Percentiles rank a stretch among this genome's conserved stretches.
Conservation (phyloP, 2,888 invertebrate genomes). For the Agonum fuliginosum region DNA sequence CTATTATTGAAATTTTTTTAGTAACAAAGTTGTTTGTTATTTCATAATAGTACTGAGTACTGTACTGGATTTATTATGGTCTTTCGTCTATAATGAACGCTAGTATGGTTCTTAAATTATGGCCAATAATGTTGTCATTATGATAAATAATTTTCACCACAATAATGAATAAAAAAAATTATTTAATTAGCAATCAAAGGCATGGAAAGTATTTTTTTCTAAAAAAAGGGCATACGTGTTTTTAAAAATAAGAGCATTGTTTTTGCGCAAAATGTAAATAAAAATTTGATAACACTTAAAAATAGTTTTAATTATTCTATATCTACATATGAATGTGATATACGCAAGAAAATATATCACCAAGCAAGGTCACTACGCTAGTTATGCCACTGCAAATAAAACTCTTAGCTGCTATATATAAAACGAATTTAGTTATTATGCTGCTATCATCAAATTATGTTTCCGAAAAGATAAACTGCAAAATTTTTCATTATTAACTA, state of each 20-base stretch:
- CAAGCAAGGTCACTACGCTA: neutral
- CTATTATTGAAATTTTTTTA: neutral
- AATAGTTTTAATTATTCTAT: neutral
- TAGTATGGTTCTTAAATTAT: too few species aligned
- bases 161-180: too few species aligned
- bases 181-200: neutral
- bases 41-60: neutral
- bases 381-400: neutral
- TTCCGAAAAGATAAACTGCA: neutral
- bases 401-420: neutral
- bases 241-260: too few species aligned
- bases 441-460: neutral
- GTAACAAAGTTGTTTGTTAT: neutral
- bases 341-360: neutral
- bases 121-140: too few species aligned
- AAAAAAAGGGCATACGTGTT: too few species aligned
- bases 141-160: too few species aligned
- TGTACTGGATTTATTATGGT: too few species aligned
- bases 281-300: too few species aligned
- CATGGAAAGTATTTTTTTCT: neutral
- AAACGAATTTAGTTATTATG: neutral
- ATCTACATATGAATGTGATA: neutral
- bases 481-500: slow-evolving; percentile 19
- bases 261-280: too few species aligned
- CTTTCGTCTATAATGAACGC: too few species aligned